A percentile compares a stretch with the other conserved stretches of the same genome.
These are phyloP conservation scores for Stegostoma tigrinum DNA, from an alignment of 2,113 vertebrate species.

Conservation along the genomic window DNA sequence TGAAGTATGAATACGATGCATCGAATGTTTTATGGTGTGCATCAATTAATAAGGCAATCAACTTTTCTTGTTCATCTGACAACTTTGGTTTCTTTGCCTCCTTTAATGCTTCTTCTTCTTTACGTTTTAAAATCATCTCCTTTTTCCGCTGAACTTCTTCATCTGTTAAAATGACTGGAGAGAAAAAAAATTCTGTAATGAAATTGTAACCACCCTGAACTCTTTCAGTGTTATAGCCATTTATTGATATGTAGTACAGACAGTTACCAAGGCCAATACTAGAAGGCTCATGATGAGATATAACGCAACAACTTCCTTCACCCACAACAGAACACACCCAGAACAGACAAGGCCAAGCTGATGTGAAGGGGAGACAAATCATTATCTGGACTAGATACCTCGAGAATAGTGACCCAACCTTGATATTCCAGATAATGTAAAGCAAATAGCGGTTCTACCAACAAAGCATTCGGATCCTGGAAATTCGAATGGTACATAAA, in stretches of 20 bases:
- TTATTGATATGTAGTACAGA: not conserved
- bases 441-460: not conserved
- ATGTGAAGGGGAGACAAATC: not conserved
- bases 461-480: not conserved
- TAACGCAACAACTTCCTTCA: not conserved
- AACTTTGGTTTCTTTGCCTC: constrained; percentile 58
- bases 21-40: constrained; percentile 93
- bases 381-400: not conserved
- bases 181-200: constrained; percentile 34
- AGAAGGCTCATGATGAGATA: not conserved
- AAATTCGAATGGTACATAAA: not conserved
- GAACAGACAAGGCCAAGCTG: not conserved
- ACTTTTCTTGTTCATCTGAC: constrained; percentile 73
- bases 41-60: constrained; percentile 76
- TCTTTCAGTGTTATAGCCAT: not conserved
- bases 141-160: constrained; percentile 95
- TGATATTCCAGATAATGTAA: not conserved
- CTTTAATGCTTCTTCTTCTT: constrained; percentile 77
- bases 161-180: constrained; percentile 86
- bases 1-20: constrained; percentile 82
- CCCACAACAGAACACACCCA: not conserved
- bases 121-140: constrained; percentile 85
- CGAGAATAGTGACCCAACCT: not conserved
- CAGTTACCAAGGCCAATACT: not conserved
- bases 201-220: not conserved